Evolutionary conservation across 2,113 vertebrate genomes (phyloP).

Genomic region (Lepus europaeus): DNA sequence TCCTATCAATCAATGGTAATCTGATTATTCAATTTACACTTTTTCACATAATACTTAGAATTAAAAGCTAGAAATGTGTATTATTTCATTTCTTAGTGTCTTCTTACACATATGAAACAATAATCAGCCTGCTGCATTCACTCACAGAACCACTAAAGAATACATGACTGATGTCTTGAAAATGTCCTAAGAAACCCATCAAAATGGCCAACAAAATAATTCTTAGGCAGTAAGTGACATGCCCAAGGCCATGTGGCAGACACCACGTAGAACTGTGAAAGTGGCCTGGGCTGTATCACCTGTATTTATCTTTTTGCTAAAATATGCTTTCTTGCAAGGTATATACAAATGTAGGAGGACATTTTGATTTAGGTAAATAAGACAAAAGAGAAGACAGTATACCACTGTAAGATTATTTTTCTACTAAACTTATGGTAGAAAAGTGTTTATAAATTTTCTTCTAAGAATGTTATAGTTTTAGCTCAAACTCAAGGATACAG

Average conservation of each 20-base stretch:
- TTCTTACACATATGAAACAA: slow-evolving; percentile 64
- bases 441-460: slow-evolving; percentile 30
- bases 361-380: slow-evolving; percentile 21
- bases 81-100: slow-evolving; percentile 74
- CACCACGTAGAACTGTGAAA: background rate
- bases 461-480: background rate
- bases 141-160: slow-evolving; percentile 12
- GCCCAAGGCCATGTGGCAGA: background rate
- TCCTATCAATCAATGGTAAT: slow-evolving; percentile 86
- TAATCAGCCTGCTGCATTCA: slow-evolving; percentile 57
- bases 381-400: background rate
- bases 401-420: background rate
- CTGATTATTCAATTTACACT: slow-evolving; percentile 90
- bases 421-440: slow-evolving; percentile 4
- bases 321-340: background rate
- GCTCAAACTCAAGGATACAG: background rate
- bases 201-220: background rate
- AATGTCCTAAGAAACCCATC: background rate
- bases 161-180: background rate
- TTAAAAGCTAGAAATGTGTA: slow-evolving; percentile 83
- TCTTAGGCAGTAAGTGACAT: background rate
- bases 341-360: background rate
- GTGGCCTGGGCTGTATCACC: background rate
- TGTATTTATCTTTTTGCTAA: background rate
- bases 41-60: slow-evolving; percentile 85